Evolutionary conservation across 2,797 vertebrate genomes (phyloP), one percentile per base, ranked within the genome.

Genomic region (Psittacula derbiana): DNA sequence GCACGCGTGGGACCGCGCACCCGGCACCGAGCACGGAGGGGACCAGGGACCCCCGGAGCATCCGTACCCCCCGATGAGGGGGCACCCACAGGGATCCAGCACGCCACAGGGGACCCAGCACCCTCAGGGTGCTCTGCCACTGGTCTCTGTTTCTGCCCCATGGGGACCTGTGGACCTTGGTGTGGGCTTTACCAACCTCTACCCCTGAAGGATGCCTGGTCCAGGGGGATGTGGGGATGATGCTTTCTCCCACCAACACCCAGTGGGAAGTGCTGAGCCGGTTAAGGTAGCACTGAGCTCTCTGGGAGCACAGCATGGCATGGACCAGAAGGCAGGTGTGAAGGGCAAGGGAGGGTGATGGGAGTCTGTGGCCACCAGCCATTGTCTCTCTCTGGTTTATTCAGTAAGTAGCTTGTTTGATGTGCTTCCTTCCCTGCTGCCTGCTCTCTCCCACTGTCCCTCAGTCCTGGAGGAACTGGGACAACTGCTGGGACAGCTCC

Each of bases 401-500:
- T 91, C 62, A 65, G 3, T 8, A 13, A 80, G 58, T 28, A 33
- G 40, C 62, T 87, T 13, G 0, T 33, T 38, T 60, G 79, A 60
- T 1, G 20, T 11, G 0, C 8, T 69, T 64, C 80, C 55, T 41
- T 33, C 73, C 46, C 74, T 8, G 47, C 44, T 38, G 13, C 44
- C 10, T 2, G 24, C 31, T 4, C 50, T 6, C 1, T 8, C 72
- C 19, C 4, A 0, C 28, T 8, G 3, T 19, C 67, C 7, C 0
- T 38, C 44, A 2, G 8, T 10, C 43, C 52, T 3, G 31, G 36
- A n/a, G n/a, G n/a, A n/a, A n/a, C n/a, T n/a, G n/a, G n/a, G n/a
- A n/a, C n/a, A n/a, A n/a, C 31, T 16, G 23, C 24, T 3, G 81
- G 52, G 2, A 12, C 40, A 11, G 10, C 30, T 13, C 43, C 50